Base-by-base conservation (phyloP, 1,140 invertebrate species). In the Zophobas atratus region DNA sequence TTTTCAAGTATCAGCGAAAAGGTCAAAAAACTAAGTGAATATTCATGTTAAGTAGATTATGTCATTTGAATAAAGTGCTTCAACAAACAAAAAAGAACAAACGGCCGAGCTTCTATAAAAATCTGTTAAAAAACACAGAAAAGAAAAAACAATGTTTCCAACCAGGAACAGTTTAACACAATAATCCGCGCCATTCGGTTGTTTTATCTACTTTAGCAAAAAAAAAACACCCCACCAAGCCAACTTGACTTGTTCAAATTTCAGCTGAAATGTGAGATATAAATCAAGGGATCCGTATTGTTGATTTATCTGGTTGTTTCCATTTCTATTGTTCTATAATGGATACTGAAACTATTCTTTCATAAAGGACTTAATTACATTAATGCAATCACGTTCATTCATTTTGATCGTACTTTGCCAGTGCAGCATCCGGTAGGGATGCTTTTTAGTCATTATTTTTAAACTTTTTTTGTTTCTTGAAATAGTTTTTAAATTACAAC, bases 161-260 rank as follows among this genome's bases (percentile, higher is more conserved):
- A 36, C 39, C 60, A 32, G 38, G 39, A 67, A 46, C 60, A 60
- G 4, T 67, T 67, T 67, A 67, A 63, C 55, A 63, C 35, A 38
- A 67, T 67, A 67, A 67, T 67, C 60, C 39, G 33, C 60, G 6
- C 33, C 20, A 67, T 67, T 32, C 60, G 43, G 60, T 67, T 46
- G 43, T 67, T 67, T 67, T 67, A 67, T 67, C 60, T 43, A 67
- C 60, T 67, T 43, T 43, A 67, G 32, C 60, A 67, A 67, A 57
- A 57, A 20, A 20, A 20, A 55, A 67, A 67, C 39, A 41, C 4
- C 1, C 60, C 60, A 32, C n/a, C 38, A 67, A 43, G 38, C 60
- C 6, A 39, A 67, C 39, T 67, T 67, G 60, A 67, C 60, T 67
- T 67, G 60, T 67, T 67, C 43, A 67, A 67, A 67, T 43, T 67